Percentiles rank a stretch among this genome's conserved stretches.
Conservation (phyloP, 2,888 invertebrate genomes). For the Himalopsyche anomala region DNA sequence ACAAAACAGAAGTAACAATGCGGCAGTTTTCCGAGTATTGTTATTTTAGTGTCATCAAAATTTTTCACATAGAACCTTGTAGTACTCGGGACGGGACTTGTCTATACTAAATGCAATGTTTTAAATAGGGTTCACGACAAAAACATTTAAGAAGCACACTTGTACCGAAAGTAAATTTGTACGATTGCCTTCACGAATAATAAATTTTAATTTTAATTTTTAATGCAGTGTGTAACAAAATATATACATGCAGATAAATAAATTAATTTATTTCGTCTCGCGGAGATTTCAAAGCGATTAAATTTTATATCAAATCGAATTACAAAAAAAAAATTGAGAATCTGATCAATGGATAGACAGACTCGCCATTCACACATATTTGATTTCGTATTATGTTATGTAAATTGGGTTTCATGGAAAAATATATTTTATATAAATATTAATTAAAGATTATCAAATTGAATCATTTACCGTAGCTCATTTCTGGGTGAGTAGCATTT, state of each 20-base stretch:
- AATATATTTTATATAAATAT: no score
- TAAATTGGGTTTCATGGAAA: no score
- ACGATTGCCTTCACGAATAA: slow-evolving; percentile 3
- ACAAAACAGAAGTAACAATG: no score
- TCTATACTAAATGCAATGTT: neutral
- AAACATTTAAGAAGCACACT: neutral
- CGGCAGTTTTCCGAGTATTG: no score
- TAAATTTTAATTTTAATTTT: neutral
- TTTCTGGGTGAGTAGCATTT: no score
- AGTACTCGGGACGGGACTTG: no score
- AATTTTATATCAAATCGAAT: neutral
- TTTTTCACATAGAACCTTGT: no score
- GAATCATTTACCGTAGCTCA: no score
- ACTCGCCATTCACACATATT: neutral
- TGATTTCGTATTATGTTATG: neutral
- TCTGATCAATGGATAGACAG: neutral
- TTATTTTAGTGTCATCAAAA: no score
- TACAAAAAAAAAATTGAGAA: neutral
- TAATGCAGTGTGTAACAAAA: neutral
- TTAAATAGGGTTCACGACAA: neutral
- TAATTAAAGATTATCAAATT: no score
- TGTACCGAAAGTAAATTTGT: neutral
- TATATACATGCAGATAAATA: neutral
- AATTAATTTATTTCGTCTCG: slow-evolving; percentile 20
- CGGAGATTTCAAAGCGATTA: neutral